phyloP scores from a whole-genome alignment of 2,113 vertebrate genomes.

The Epinephelus fuscoguttatus region DNA sequence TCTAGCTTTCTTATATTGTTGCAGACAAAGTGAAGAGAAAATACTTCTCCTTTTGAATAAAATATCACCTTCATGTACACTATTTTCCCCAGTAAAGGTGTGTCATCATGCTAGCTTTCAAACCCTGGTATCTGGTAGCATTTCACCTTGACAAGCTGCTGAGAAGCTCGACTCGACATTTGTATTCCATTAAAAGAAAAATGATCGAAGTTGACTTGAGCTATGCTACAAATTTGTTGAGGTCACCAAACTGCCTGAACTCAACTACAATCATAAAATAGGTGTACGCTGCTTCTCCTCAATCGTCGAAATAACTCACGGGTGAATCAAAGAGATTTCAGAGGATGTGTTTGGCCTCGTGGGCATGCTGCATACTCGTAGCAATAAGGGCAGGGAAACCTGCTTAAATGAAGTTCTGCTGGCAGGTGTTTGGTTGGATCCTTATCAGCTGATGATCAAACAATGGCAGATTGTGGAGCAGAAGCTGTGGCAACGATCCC shows the following conservation, averaged over 20 bases:
- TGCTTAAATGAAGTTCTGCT: slow-evolving; percentile 40
- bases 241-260: not conserved
- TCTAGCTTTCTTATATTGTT: not conserved
- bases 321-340: slow-evolving; percentile 1
- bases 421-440: slow-evolving; percentile 47
- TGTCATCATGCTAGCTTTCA: not conserved
- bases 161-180: not conserved
- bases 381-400: slow-evolving; percentile 20
- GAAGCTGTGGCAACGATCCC: slow-evolving; percentile 43
- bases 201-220: not conserved
- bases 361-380: slow-evolving; percentile 1
- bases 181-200: slow-evolving; percentile 1
- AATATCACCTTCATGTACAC: not conserved
- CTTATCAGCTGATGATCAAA: slow-evolving; percentile 53
- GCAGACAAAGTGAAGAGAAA: not conserved
- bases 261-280: not conserved
- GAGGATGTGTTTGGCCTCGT: slow-evolving; percentile 12
- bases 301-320: not conserved
- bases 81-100: not conserved
- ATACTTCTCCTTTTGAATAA: not conserved
- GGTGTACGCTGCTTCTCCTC: not conserved
- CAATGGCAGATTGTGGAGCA: slow-evolving; percentile 43
- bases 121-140: not conserved
- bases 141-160: not conserved
- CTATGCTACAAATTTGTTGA: not conserved